phyloP scores from a whole-genome alignment of 2,113 vertebrate species.

The Menura novaehollandiae region DNA sequence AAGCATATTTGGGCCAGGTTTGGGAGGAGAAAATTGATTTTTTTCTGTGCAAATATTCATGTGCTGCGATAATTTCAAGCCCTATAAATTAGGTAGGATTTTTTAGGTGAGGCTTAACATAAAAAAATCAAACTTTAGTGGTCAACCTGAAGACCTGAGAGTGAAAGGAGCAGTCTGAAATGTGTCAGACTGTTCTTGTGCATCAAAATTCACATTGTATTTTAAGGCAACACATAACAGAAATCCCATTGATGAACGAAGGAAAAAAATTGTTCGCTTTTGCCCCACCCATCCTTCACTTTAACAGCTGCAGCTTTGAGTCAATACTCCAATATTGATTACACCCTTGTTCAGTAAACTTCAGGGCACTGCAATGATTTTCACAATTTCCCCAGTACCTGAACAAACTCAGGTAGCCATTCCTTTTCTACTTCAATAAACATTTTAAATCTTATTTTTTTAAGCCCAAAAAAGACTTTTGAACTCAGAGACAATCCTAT shows the following conservation, averaged over 20 bases:
- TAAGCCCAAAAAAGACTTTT: neutral
- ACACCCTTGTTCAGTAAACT: neutral
- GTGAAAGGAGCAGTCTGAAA: neutral
- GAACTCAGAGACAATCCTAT: neutral
- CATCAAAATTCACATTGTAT: neutral
- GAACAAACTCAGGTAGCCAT: neutral
- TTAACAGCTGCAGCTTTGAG: neutral
- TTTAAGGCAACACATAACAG: neutral
- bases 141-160: neutral
- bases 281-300: neutral
- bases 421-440: neutral
- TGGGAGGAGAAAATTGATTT: neutral
- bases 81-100: neutral
- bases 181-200: neutral
- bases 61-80: neutral
- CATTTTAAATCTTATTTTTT: neutral
- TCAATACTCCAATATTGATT: neutral
- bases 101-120: neutral
- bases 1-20: neutral
- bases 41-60: neutral
- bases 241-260: neutral
- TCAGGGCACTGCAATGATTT: neutral
- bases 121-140: neutral
- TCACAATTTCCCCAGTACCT: neutral
- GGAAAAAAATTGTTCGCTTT: neutral